phyloP scores from a whole-genome alignment of 30 jellyfish, hydroid and myxozoan species.

The Morbakka virulenta region DNA sequence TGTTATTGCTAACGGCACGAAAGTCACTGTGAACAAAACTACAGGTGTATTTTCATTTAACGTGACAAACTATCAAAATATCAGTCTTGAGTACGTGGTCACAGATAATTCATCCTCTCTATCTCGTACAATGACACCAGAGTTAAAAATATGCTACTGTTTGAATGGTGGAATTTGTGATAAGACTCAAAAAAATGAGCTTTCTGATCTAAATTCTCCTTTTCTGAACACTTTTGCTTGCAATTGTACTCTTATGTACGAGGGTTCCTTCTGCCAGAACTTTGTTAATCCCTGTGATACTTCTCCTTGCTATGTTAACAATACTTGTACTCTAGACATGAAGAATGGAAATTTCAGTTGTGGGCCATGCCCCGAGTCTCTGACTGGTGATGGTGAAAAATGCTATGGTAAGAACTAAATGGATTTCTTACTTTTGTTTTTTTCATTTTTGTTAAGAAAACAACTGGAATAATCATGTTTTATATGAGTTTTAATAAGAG shows the following conservation, averaged over 20 bases:
- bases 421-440: not conserved
- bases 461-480: too few relatives aligned
- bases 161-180: constrained; percentile 41
- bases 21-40: not conserved
- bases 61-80: not conserved
- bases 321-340: constrained; percentile 16
- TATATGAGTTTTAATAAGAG: too few relatives aligned
- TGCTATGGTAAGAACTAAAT: constrained; percentile 30
- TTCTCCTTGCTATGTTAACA: constrained; percentile 46
- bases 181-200: not conserved
- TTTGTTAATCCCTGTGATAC: constrained; percentile 10
- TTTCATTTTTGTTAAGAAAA: not conserved
- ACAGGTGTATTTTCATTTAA: constrained; percentile 22
- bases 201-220: not conserved
- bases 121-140: constrained; percentile 11
- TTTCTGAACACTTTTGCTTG: constrained; percentile 23
- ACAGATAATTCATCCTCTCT: constrained; percentile 1
- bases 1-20: constrained; percentile 14
- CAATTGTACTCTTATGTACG: constrained; percentile 2
- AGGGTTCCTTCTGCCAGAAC: constrained; percentile 32
- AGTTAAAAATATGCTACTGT: constrained; percentile 31
- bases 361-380: constrained; percentile 50
- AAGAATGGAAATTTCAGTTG: constrained; percentile 6
- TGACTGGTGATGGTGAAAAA: constrained; percentile 51
- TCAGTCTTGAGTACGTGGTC: constrained; percentile 19